Percentiles rank a stretch among this genome's conserved stretches.
These are phyloP conservation scores for Ellobium chinense DNA, from an alignment of 2,888 invertebrate genomes.

Conservation along the genomic window DNA sequence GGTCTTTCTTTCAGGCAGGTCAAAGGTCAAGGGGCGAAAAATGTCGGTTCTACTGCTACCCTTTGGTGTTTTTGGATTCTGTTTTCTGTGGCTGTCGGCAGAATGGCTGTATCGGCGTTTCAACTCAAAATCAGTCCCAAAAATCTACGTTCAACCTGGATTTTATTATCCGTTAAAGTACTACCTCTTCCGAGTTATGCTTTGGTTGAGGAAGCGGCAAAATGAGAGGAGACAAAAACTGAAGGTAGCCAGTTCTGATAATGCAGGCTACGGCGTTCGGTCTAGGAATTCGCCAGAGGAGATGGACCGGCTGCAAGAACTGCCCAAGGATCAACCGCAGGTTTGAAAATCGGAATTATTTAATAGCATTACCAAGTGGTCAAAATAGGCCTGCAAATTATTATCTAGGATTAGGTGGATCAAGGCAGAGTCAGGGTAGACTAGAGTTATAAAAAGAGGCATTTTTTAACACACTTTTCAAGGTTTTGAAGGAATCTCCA, in stretches of 20 bases:
- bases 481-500: too few relatives aligned
- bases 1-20: too few relatives aligned
- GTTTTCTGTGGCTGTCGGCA: neutral
- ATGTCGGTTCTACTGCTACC: neutral
- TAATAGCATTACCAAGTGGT: too few relatives aligned
- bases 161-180: conserved; percentile 85
- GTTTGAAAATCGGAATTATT: too few relatives aligned
- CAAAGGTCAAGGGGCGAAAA: too few relatives aligned
- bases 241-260: conserved; percentile 77
- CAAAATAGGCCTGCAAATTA: too few relatives aligned
- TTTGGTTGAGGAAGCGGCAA: conserved; percentile 80
- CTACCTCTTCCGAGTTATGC: conserved; percentile 81
- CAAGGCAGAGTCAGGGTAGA: too few relatives aligned
- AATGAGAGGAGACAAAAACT: conserved; percentile 53
- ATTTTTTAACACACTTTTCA: too few relatives aligned
- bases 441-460: too few relatives aligned
- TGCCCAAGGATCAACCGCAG: conserved; percentile 81
- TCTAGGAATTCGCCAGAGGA: conserved; percentile 81
- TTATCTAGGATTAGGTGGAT: too few relatives aligned
- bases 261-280: conserved; percentile 78
- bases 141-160: conserved; percentile 25
- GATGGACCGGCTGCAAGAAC: conserved; percentile 83
- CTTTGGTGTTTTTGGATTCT: neutral
- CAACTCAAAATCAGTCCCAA: neutral
- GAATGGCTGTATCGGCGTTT: neutral